phyloP scores from a whole-genome alignment of 92 coral and sea anemone species.

The Anthopleura xanthogrammica region DNA sequence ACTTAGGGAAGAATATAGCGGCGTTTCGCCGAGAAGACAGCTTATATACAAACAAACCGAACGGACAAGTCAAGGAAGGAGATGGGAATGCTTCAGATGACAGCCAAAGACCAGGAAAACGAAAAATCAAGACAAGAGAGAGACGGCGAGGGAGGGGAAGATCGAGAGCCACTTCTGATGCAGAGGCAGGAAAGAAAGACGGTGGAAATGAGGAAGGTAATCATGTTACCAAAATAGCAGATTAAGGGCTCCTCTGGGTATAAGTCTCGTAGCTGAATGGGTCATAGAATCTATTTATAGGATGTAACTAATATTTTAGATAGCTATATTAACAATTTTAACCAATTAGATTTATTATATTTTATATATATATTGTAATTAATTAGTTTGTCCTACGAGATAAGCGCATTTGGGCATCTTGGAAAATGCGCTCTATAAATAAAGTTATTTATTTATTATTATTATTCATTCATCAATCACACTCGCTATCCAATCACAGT shows the following conservation, averaged over 20 bases:
- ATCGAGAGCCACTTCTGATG: slow-evolving; percentile 11
- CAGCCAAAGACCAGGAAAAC: not conserved
- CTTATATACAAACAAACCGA: slow-evolving; percentile 7
- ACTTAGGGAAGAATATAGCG: slow-evolving; percentile 35
- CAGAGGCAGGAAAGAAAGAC: slow-evolving; percentile 21
- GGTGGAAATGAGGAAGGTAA: slow-evolving; percentile 11
- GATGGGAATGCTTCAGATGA: slow-evolving; percentile 26
- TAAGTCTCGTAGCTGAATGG: too few species aligned
- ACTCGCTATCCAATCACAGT: too few species aligned
- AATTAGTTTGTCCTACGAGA: too few species aligned
- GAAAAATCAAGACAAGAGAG: not conserved
- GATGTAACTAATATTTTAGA: too few species aligned
- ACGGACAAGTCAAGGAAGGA: slow-evolving; percentile 7
- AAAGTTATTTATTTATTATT: too few species aligned
- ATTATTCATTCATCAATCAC: too few species aligned
- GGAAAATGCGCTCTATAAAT: too few species aligned
- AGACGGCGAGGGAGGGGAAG: slow-evolving; percentile 21
- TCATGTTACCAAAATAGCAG: slow-evolving; percentile 1
- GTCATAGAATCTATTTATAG: too few species aligned
- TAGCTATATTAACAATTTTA: too few species aligned
- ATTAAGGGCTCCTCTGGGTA: not conserved
- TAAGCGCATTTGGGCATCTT: too few species aligned
- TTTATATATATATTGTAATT: too few species aligned
- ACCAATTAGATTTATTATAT: too few species aligned
- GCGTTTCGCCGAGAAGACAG: slow-evolving; percentile 39